A percentile compares a stretch with the other conserved stretches of the same genome.
These are phyloP conservation scores for Acholoe squamosa DNA, from an alignment of 2,888 invertebrate species.

Conservation along the genomic window DNA sequence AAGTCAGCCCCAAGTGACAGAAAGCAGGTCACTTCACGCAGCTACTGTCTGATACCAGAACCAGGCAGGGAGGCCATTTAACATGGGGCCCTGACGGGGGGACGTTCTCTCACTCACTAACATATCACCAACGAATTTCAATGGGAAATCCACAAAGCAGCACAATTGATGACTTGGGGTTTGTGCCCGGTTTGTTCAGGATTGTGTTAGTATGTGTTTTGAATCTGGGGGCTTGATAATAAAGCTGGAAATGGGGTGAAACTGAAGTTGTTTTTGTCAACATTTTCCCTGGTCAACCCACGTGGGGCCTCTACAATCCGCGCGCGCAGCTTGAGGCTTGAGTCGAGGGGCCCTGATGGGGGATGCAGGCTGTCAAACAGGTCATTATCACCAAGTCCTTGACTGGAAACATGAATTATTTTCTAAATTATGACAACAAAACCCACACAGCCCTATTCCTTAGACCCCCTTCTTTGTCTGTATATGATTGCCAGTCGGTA, in stretches of 20 bases:
- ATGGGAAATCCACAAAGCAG: background rate
- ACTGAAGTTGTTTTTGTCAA: slow-evolving; percentile 18
- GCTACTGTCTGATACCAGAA: background rate
- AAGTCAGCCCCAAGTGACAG: slow-evolving; percentile 29
- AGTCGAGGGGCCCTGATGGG: background rate
- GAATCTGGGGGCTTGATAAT: background rate
- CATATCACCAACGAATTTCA: background rate
- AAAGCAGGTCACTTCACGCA: slow-evolving; percentile 54
- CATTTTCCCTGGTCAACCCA: background rate
- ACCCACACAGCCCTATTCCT: background rate
- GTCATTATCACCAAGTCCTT: slow-evolving; percentile 22
- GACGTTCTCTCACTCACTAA: background rate
- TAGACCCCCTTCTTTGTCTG: background rate
- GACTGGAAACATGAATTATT: slow-evolving; percentile 8
- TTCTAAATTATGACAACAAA: background rate
- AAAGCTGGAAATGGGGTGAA: background rate
- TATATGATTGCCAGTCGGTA: background rate
- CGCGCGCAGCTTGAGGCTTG: slow-evolving; percentile 30
- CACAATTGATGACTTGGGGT: slow-evolving; percentile 1
- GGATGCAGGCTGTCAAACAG: background rate
- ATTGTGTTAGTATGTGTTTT: background rate
- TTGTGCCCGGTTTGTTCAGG: background rate
- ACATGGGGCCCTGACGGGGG: background rate
- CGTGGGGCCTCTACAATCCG: background rate
- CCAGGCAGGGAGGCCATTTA: background rate